phyloP scores from a whole-genome alignment of 2,113 vertebrate species.

The Zosterops japonicus region DNA sequence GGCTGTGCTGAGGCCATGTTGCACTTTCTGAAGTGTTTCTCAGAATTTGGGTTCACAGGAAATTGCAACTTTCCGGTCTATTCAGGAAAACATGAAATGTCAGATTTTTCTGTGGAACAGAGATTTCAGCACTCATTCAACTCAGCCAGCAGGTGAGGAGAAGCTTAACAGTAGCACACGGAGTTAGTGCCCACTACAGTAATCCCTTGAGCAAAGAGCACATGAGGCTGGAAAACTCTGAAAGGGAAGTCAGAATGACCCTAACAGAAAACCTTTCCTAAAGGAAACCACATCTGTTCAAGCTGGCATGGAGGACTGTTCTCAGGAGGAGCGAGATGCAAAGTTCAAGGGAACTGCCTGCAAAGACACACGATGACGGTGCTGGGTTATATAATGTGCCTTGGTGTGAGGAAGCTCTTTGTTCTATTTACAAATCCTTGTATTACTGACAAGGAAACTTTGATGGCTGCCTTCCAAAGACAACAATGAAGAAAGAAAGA shows the following conservation, averaged over 20 bases:
- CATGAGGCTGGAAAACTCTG: slow-evolving; percentile 34
- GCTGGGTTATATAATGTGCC: background rate
- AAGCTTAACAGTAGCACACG: background rate
- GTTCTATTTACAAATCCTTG: slow-evolving; percentile 45
- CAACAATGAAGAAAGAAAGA: slow-evolving; percentile 40
- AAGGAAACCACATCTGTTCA: slow-evolving; percentile 42
- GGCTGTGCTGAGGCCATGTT: background rate
- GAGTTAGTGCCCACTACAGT: background rate
- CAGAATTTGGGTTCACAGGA: slow-evolving; percentile 37
- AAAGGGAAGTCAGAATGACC: slow-evolving; percentile 47
- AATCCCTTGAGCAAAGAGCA: slow-evolving; percentile 55
- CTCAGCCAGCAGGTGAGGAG: slow-evolving; percentile 51
- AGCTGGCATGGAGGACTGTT: slow-evolving; percentile 48
- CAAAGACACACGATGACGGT: background rate
- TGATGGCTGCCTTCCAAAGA: slow-evolving; percentile 44
- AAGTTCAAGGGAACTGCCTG: slow-evolving; percentile 43
- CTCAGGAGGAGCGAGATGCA: slow-evolving; percentile 34
- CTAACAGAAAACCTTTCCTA: slow-evolving; percentile 33
- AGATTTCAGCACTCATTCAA: background rate
- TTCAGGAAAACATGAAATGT: slow-evolving; percentile 42
- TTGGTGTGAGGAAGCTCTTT: slow-evolving; percentile 26
- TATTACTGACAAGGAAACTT: slow-evolving; percentile 48
- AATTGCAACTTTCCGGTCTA: slow-evolving; percentile 52
- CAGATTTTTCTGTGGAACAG: slow-evolving; percentile 19
- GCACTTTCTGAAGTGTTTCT: slow-evolving; percentile 18